These are phyloP conservation scores for Ormyrus nitidulus DNA, from an alignment of 2,888 invertebrate genomes.

Conservation along the genomic window DNA sequence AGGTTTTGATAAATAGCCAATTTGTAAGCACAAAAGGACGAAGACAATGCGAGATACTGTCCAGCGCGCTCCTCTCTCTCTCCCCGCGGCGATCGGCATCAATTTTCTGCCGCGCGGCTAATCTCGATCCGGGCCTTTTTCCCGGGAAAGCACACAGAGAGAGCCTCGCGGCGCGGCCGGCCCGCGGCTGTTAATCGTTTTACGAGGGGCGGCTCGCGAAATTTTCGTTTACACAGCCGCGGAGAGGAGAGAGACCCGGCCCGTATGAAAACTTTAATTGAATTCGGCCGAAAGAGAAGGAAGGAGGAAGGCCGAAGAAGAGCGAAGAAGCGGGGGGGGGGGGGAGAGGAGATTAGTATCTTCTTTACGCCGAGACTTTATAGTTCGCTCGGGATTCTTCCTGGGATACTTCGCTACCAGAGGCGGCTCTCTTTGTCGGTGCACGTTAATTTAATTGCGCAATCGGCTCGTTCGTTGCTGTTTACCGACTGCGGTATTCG, in stretches of 20 bases:
- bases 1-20: constrained; percentile 46
- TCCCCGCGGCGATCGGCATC: constrained; percentile 36
- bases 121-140: constrained; percentile 15
- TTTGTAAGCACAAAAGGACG: constrained; percentile 44
- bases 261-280: constrained; percentile 76
- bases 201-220: constrained; percentile 66
- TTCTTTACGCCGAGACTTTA: constrained; percentile 39
- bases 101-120: no score
- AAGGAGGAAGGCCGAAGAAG: constrained; percentile 21
- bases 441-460: no score
- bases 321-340: constrained; percentile 31
- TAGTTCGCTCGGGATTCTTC: constrained; percentile 37
- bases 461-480: no score
- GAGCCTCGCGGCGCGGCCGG: constrained; percentile 19
- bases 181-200: constrained; percentile 65
- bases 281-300: constrained; percentile 62
- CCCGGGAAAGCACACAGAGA: constrained; percentile 51
- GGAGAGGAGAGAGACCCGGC: constrained; percentile 53
- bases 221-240: constrained; percentile 75
- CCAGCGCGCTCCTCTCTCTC: constrained; percentile 16
- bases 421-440: no score
- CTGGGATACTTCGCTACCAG: no score
- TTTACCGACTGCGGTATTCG: no score
- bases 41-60: constrained; percentile 36
- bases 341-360: constrained; percentile 51